Base-by-base conservation (phyloP, 2,797 vertebrate species). In the Neosilurus hyrtlii region DNA sequence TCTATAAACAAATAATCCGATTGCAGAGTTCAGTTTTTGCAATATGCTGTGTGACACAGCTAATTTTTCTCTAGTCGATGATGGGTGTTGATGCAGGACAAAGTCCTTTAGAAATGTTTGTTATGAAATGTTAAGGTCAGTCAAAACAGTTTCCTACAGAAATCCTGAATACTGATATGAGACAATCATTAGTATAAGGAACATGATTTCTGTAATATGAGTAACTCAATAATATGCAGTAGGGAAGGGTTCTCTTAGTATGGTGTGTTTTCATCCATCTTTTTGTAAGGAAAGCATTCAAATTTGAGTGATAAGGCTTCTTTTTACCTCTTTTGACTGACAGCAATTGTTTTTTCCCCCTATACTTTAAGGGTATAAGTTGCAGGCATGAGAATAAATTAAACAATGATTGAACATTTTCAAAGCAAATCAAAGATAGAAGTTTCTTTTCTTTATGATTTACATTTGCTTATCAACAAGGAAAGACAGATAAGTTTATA, bases 21-120 rank as follows among this genome's bases (percentile, higher is more conserved):
- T 79, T 79, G 24, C 51, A 35, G 20, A 79, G 43, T 14, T 37
- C 37, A 73, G 61, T 35, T 79, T 82, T 68, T 82, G 80, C 57
- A 82, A 73, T 62, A 52, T 68, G 56, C 56, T 71, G 20, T 30
- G 52, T 24, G 67, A 24, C 14, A 52, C 79, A 54, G 80, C 79
- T 85, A 82, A 85, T 85, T 26, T 85, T 85, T 82, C 26, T 79
- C 80, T 74, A 82, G 80, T 56, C 73, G 63, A 26, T 81, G 20
- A 63, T n/a, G 49, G 18, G 74, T 66, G 75, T 61, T 59, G 74
- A 37, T 57, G 51, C 4, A 66, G 83, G 3, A 37, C 63, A 81
- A 68, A 81, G 83, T 81, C 65, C 79, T 70, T 81, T 16, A 85
- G 73, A 65, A 37, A 82, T 71, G 73, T 85, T 85, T 78, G 66